Base-by-base conservation (phyloP, 2,888 invertebrate genomes). In the Melanchra persicariae region DNA sequence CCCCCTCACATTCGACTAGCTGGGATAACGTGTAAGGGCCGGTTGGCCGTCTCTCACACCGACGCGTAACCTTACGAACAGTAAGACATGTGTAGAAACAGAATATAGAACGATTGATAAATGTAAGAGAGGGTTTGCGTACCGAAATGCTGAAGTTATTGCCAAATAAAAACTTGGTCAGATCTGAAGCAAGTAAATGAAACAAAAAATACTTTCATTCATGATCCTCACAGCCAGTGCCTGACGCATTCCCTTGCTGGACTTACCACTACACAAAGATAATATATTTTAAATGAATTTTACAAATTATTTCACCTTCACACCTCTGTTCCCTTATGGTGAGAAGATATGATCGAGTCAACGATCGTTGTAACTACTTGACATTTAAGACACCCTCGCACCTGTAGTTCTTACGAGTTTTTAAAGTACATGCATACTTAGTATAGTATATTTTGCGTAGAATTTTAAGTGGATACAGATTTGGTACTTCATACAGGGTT, bases 1-100 rank as follows among this genome's bases (percentile, higher is more conserved):
- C 84, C 74, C 85, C 84, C 87, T 85, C 85, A 81, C 84, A 86
- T 85, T 87, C 85, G 88, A 89, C 89, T 88, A 87, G 84, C 73
- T 37, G 84, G 85, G 84, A 85, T 85, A 81, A 82, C 84, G 78
- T 83, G 86, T 83, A 82, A 83, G 87, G 82, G 84, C 84, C 84
- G 83, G 82, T 79, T 63, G 79, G 81, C 82, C 74, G 79, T 24
- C 70, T 34, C 64, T 86, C 78, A 88, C 87, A 87, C 86, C 83
- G 82, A 81, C 34, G 77, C 78, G 83, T 86, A 87, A 70, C 68
- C n/a, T 67, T 51, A 19, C 24, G 22, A n/a, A 19, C 6, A 40
- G 26, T 47, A 43, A 45, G 19, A 51, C 58, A 19, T 15, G 17
- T 45, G 15, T 8, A 19, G 5, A 58, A 43, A 24, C 12, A 40